Conservation (phyloP, 2,888 invertebrate genomes). For the Oxycera nigricornis region DNA sequence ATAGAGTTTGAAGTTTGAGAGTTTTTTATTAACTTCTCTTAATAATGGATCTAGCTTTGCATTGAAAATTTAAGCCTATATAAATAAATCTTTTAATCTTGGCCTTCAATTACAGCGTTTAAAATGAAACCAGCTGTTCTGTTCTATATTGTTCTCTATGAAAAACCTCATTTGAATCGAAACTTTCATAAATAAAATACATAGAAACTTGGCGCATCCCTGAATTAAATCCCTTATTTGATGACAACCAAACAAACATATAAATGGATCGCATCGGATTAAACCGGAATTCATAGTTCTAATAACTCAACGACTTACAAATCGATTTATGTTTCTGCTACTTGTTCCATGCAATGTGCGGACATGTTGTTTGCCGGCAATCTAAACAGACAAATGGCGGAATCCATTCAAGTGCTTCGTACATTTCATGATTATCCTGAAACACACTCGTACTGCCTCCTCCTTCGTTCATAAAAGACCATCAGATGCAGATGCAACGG, state of each 20-base stretch:
- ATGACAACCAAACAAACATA: slow-evolving; percentile 25
- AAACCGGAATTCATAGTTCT: slow-evolving; percentile 34
- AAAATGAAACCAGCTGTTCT: too few relatives aligned
- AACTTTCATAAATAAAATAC: too few relatives aligned
- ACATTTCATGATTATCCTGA: slow-evolving; percentile 39
- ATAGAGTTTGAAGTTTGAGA: too few relatives aligned
- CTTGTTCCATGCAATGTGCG: background rate
- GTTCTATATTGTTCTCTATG: too few relatives aligned
- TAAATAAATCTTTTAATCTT: too few relatives aligned
- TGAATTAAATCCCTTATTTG: too few relatives aligned
- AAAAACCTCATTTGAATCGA: too few relatives aligned
- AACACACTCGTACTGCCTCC: slow-evolving; percentile 1
- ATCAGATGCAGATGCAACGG: background rate
- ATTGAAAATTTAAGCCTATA: too few relatives aligned
- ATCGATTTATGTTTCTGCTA: slow-evolving; percentile 32
- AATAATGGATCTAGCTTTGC: too few relatives aligned
- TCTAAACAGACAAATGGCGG: slow-evolving; percentile 22
- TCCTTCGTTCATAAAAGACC: background rate
- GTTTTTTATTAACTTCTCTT: too few relatives aligned
- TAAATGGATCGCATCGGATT: slow-evolving; percentile 28
- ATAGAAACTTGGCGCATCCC: too few relatives aligned
- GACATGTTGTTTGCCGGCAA: slow-evolving; percentile 29
- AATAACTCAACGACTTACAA: slow-evolving; percentile 40
- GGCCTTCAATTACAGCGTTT: too few relatives aligned
- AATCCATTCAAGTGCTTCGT: slow-evolving; percentile 24